phyloP scores from a whole-genome alignment of 2,113 vertebrate species.

The Hippocampus abdominalis region DNA sequence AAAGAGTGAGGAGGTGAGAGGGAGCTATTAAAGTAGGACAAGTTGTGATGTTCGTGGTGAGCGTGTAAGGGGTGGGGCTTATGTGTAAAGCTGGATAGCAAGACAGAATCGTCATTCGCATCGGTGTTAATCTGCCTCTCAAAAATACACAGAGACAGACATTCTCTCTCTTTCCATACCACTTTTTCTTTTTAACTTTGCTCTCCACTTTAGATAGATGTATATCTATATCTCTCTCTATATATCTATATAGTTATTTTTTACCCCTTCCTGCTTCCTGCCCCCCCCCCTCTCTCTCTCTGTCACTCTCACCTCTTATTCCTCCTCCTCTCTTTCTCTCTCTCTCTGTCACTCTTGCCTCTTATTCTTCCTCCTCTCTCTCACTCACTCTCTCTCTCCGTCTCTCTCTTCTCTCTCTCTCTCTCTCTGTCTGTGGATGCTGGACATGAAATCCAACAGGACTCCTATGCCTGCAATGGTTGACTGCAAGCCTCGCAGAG shows the following conservation, averaged over 20 bases:
- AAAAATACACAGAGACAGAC: background rate
- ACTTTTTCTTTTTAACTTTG: background rate
- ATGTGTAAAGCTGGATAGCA: background rate
- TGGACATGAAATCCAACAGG: conserved; percentile 1
- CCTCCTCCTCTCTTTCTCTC: background rate
- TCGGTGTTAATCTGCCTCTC: background rate
- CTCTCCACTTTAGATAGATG: no score
- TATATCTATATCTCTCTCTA: no score
- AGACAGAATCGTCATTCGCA: background rate
- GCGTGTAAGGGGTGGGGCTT: background rate
- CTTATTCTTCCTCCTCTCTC: background rate
- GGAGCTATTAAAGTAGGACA: conserved; percentile 1
- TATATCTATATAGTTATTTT: no score
- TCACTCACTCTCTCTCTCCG: no score
- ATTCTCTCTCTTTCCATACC: background rate
- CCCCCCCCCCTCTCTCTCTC: background rate
- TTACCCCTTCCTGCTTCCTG: no score
- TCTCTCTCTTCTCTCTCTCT: no score
- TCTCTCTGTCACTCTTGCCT: background rate
- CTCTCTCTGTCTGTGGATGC: background rate
- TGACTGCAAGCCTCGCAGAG: background rate
- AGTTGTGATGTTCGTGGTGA: background rate
- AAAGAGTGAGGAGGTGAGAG: background rate
- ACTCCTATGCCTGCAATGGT: background rate
- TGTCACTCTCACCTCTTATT: background rate